Evolutionary conservation across 2,113 vertebrate species (phyloP).

Genomic region (Oxygymnocypris stewartii): DNA sequence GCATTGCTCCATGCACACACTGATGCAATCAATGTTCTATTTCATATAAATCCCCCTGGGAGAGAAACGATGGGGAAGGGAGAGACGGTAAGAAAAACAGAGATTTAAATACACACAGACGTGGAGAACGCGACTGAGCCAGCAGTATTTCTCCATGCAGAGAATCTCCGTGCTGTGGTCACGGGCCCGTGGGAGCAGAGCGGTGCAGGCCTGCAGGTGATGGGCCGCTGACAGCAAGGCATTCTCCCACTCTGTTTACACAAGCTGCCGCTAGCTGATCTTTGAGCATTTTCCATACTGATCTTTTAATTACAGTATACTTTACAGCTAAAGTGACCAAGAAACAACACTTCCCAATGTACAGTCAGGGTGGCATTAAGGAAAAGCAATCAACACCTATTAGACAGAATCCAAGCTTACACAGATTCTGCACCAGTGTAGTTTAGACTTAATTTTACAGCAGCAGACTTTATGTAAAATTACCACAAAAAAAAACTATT

Average conservation of each 20-base stretch:
- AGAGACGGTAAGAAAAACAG: conserved; percentile 4
- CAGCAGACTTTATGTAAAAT: background rate
- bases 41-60: conserved; percentile 61
- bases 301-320: background rate
- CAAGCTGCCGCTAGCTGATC: conserved; percentile 11
- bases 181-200: conserved; percentile 56
- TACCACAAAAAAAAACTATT: background rate
- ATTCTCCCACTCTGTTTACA: background rate
- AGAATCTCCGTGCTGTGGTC: conserved; percentile 18
- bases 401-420: background rate
- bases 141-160: conserved; percentile 17
- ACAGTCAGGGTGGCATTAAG: background rate
- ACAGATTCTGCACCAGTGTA: background rate
- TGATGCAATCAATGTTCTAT: conserved; percentile 69
- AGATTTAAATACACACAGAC: background rate
- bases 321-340: conserved; percentile 1
- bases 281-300: conserved; percentile 1
- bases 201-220: conserved; percentile 50
- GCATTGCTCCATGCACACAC: conserved; percentile 61
- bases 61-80: conserved; percentile 41
- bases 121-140: background rate
- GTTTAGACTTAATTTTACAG: background rate
- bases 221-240: conserved; percentile 59
- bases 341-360: background rate
- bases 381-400: background rate